These are phyloP conservation scores for Amazona guildingii DNA, from an alignment of 2,113 vertebrate genomes.

Conservation along the genomic window DNA sequence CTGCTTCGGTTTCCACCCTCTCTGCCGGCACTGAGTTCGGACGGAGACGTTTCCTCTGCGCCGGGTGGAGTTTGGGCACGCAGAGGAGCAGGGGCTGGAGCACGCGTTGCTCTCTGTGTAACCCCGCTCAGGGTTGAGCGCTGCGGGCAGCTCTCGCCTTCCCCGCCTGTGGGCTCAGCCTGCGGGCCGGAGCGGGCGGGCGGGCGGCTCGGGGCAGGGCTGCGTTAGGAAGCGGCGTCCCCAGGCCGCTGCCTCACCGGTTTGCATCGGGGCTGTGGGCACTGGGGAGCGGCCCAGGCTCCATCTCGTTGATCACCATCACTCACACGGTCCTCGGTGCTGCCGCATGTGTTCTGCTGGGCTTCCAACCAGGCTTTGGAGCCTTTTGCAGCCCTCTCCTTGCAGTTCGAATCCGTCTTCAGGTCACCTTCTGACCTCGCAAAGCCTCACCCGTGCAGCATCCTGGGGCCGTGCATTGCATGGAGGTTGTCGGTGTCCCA, in stretches of 20 bases:
- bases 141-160: neutral
- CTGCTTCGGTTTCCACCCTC: neutral
- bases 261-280: neutral
- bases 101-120: accelerated
- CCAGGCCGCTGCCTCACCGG: neutral
- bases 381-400: neutral
- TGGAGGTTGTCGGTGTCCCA: accelerated
- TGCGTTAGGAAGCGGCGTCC: neutral
- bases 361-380: neutral
- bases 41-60: neutral
- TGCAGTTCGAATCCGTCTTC: accelerated
- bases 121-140: neutral
- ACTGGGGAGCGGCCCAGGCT: neutral
- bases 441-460: accelerated
- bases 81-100: neutral
- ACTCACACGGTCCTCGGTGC: neutral
- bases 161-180: neutral
- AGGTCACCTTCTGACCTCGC: neutral
- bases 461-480: accelerated
- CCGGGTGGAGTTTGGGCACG: neutral
- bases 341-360: neutral
- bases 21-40: neutral
- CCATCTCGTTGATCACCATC: accelerated
- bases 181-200: neutral
- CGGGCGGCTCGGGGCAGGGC: accelerated